A percentile compares a stretch with the other conserved stretches of the same genome.
These are phyloP conservation scores for Menidia beryllina DNA, from an alignment of 2,113 vertebrate genomes.

Conservation along the genomic window DNA sequence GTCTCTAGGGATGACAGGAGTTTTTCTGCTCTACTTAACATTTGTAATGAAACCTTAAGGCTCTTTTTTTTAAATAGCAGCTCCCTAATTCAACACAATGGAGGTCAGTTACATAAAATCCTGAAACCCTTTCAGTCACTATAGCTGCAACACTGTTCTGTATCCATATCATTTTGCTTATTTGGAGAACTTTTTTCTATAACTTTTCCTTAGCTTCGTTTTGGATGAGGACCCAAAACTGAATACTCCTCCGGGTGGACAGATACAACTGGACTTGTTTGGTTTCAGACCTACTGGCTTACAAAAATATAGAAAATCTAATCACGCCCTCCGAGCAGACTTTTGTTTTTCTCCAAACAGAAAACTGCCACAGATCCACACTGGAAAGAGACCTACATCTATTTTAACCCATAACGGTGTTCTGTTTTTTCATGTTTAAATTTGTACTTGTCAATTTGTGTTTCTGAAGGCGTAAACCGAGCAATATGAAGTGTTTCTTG, in stretches of 20 bases:
- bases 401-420: no score
- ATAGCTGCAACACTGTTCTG: slow-evolving; percentile 13
- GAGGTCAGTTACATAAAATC: slow-evolving; percentile 25
- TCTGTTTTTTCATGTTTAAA: slow-evolving; percentile 37
- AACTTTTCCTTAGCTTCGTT: background rate
- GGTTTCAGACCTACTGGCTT: background rate
- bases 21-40: slow-evolving; percentile 57
- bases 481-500: slow-evolving; percentile 35
- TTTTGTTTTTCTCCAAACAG: slow-evolving; percentile 50
- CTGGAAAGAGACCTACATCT: slow-evolving; percentile 56
- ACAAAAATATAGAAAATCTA: background rate
- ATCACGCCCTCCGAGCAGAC: background rate
- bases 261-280: background rate
- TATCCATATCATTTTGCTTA: slow-evolving; percentile 18
- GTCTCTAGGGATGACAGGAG: slow-evolving; percentile 28
- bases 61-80: slow-evolving; percentile 7
- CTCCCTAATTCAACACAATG: slow-evolving; percentile 24
- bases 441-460: slow-evolving; percentile 11
- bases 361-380: slow-evolving; percentile 22
- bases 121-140: slow-evolving; percentile 30
- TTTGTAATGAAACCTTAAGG: slow-evolving; percentile 40
- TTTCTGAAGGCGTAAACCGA: slow-evolving; percentile 31
- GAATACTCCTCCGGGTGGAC: background rate
- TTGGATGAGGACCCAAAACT: slow-evolving; percentile 6
- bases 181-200: slow-evolving; percentile 5